A percentile compares a stretch with the other conserved stretches of the same genome.
Conservation (phyloP, 2,113 vertebrate species). For the Chlamydotis undulata region DNA sequence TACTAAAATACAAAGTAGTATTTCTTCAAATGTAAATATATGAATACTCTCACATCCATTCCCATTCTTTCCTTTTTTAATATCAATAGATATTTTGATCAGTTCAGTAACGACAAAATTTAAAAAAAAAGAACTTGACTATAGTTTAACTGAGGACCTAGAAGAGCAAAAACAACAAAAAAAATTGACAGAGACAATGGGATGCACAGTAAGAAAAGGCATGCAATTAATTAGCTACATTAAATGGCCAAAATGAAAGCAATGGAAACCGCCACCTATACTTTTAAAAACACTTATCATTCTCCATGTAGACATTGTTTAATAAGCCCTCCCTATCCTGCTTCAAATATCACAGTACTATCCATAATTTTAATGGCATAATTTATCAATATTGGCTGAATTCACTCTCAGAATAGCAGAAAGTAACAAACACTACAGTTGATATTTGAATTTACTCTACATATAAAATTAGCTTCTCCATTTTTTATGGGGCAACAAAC, state of each 20-base stretch:
- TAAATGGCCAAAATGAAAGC: conserved; percentile 20
- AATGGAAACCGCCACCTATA: background rate
- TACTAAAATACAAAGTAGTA: conserved; percentile 24
- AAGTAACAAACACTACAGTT: background rate
- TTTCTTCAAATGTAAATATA: conserved; percentile 47
- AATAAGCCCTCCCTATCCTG: background rate
- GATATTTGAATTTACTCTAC: background rate
- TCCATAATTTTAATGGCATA: background rate
- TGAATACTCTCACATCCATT: background rate
- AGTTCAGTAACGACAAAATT: background rate
- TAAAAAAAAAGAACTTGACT: background rate
- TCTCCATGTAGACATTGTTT: background rate
- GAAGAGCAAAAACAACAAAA: conserved; percentile 33
- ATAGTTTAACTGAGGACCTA: background rate
- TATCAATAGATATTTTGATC: conserved; percentile 23
- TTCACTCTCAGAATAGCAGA: background rate
- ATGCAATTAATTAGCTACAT: conserved; percentile 34
- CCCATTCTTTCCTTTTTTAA: background rate
- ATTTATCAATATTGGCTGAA: background rate
- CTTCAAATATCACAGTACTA: background rate
- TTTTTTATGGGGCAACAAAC: background rate
- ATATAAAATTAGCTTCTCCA: background rate
- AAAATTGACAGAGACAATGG: conserved; percentile 62
- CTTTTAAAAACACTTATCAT: background rate
- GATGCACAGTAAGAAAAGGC: conserved; percentile 43